Evolutionary conservation across 2,113 vertebrate species (phyloP).

Genomic region (Percina caprodes): DNA sequence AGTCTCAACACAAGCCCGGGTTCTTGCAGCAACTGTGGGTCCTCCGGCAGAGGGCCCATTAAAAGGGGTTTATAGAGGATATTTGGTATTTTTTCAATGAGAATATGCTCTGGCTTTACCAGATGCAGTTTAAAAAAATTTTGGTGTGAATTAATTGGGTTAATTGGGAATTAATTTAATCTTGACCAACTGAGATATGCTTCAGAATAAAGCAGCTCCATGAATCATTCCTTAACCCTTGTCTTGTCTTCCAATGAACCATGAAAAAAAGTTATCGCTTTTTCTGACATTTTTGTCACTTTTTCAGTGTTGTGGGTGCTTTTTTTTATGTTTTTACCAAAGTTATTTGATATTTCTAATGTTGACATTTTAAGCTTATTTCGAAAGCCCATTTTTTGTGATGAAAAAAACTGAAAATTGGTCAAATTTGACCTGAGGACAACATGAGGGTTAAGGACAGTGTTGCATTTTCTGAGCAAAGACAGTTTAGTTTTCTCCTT

Average conservation of each 20-base stretch:
- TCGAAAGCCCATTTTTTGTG: no score
- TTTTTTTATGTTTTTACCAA: no score
- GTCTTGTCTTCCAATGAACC: no score
- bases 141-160: constrained; percentile 44
- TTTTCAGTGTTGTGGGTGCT: no score
- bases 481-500: constrained; percentile 15
- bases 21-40: neutral
- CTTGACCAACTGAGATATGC: constrained; percentile 19
- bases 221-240: constrained; percentile 41
- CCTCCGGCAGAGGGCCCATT: neutral
- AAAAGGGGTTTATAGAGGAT: neutral
- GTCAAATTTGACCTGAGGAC: no score
- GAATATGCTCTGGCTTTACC: constrained; percentile 11
- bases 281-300: no score
- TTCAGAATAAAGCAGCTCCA: constrained; percentile 12
- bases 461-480: constrained; percentile 1
- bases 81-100: constrained; percentile 17
- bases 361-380: no score
- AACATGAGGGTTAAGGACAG: no score
- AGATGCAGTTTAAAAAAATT: constrained; percentile 7
- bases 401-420: no score
- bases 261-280: no score
- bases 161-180: no score
- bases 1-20: constrained; percentile 6
- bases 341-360: no score